Evolutionary conservation across 35 echinoderm and acorn worm species (phyloP).

Genomic region (Patiria miniata): DNA sequence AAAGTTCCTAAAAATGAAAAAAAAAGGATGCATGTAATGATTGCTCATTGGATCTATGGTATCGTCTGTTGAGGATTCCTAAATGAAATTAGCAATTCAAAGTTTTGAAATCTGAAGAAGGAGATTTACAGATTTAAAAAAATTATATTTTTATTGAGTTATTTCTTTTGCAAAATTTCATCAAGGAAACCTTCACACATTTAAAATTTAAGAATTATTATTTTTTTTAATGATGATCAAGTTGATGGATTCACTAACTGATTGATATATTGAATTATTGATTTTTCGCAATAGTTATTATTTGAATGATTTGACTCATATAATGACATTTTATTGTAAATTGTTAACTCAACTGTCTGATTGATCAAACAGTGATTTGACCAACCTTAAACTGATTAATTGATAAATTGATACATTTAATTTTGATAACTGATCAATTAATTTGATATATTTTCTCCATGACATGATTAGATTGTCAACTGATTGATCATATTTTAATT

Average conservation of each 20-base stretch:
- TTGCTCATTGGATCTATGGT: too few species aligned
- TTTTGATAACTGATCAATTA: not conserved
- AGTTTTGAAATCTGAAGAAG: too few species aligned
- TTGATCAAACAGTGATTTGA: not conserved
- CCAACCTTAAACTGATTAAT: conserved; percentile 10
- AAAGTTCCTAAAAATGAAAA: too few species aligned
- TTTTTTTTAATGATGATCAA: not conserved
- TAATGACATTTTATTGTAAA: not conserved
- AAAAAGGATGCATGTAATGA: too few species aligned
- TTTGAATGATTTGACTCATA: not conserved
- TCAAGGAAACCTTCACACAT: too few species aligned
- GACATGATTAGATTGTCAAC: not conserved
- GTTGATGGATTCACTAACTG: not conserved
- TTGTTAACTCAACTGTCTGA: not conserved
- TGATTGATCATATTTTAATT: not conserved
- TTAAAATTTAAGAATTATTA: too few species aligned
- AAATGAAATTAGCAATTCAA: too few species aligned
- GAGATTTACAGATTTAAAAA: too few species aligned
- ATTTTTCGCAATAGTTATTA: not conserved
- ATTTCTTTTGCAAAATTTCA: too few species aligned
- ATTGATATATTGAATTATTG: not conserved
- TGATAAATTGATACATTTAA: not conserved
- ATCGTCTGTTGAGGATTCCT: too few species aligned
- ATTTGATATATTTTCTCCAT: not conserved
- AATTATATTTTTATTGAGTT: too few species aligned